Conservation (phyloP, 2,113 vertebrate species). For the Brevimyrus niger region DNA sequence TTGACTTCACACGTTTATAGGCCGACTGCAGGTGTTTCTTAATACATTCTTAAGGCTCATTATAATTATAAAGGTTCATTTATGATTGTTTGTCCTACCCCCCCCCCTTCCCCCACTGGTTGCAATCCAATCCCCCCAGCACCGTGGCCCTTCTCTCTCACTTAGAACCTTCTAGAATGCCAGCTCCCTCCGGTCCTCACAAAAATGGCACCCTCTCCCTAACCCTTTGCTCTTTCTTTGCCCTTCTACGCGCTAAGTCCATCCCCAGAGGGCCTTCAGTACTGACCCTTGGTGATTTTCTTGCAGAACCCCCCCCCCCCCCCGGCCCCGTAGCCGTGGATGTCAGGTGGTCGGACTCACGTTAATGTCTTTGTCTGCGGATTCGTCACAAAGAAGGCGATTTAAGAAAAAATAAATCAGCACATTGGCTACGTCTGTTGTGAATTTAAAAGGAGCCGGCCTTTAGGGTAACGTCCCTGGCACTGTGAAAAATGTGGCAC, state of each 20-base stretch:
- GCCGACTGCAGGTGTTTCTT: neutral
- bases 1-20: neutral
- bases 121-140: neutral
- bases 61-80: neutral
- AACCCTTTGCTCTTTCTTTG: neutral
- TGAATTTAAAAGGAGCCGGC: slow-evolving; percentile 27
- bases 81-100: neutral
- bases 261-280: neutral
- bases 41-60: neutral
- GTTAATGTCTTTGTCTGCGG: neutral
- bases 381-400: neutral
- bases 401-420: neutral
- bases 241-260: neutral
- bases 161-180: neutral
- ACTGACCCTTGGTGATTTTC: neutral
- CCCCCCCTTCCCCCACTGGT: neutral
- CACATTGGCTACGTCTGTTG: slow-evolving; percentile 17
- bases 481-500: slow-evolving; percentile 61
- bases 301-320: neutral
- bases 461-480: slow-evolving; percentile 35
- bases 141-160: neutral
- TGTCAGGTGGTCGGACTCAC: neutral
- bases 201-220: neutral
- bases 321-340: neutral
- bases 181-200: neutral